Percentiles rank a stretch among this genome's conserved stretches.
Evolutionary conservation across 2,113 vertebrate genomes (phyloP).

Genomic region (Agelaius tricolor): DNA sequence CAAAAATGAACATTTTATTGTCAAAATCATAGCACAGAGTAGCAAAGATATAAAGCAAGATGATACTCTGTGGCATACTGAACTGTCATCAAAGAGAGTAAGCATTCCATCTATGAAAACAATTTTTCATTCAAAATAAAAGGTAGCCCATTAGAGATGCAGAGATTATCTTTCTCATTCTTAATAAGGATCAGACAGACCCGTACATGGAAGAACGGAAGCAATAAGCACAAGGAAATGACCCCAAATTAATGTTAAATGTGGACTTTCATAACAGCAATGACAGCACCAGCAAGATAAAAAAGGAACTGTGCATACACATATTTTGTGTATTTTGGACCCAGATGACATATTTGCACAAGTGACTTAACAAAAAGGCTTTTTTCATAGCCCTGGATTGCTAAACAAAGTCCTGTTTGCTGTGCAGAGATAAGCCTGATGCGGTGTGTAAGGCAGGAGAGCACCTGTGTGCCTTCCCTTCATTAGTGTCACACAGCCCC

Average conservation of each 20-base stretch:
- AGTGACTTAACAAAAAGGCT: background rate
- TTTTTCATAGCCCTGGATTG: background rate
- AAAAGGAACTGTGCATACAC: background rate
- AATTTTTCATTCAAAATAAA: slow-evolving; percentile 32
- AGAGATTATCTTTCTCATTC: background rate
- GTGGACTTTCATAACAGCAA: background rate
- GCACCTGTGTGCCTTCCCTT: background rate
- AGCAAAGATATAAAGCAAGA: background rate
- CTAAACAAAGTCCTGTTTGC: background rate
- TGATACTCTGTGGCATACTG: background rate
- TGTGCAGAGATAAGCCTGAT: background rate
- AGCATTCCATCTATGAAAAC: background rate
- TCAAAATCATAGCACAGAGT: background rate
- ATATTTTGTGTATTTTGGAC: background rate
- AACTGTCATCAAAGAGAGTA: background rate
- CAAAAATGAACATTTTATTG: slow-evolving; percentile 42
- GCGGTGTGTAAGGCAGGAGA: background rate
- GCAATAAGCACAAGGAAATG: background rate
- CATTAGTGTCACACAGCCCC: rapidly evolving
- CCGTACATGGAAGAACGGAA: background rate
- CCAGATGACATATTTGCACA: background rate
- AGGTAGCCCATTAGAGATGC: background rate
- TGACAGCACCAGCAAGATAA: background rate
- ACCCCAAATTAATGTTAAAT: background rate
- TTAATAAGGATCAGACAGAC: background rate